Percentiles rank a stretch among this genome's conserved stretches.
phyloP scores from a whole-genome alignment of 2,113 vertebrate species.

The Procapra przewalskii region DNA sequence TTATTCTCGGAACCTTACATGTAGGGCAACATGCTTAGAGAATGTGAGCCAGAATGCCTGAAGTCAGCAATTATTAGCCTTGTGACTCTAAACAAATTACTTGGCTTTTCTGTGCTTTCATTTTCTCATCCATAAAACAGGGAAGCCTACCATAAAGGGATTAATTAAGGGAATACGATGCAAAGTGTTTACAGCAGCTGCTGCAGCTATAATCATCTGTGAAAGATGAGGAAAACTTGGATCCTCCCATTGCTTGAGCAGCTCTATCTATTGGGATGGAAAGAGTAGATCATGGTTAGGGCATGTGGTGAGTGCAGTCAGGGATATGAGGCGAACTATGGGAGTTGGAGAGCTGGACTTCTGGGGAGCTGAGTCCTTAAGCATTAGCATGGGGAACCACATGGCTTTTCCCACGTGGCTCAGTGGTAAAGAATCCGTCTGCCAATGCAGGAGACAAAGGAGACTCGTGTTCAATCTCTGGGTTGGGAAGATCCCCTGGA shows the following conservation, averaged over 20 bases:
- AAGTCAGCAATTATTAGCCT: not conserved
- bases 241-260: not conserved
- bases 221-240: not conserved
- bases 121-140: not conserved
- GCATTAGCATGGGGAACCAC: not conserved
- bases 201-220: not conserved
- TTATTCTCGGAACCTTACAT: not conserved
- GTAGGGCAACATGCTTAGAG: fast-evolving
- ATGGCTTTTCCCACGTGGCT: not conserved
- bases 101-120: not conserved
- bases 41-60: not conserved
- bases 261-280: not conserved
- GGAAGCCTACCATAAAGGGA: not conserved
- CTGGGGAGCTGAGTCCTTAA: not conserved
- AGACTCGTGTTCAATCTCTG: not conserved
- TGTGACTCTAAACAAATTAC: not conserved
- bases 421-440: not conserved
- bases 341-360: not conserved
- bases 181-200: not conserved
- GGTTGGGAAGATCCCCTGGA: not conserved
- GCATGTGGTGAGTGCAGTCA: not conserved
- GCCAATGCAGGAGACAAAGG: not conserved
- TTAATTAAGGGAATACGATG: not conserved
- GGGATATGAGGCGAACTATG: not conserved
- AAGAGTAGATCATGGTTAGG: not conserved